phyloP scores from a whole-genome alignment of 2,888 invertebrate species.

The Papilio gigon region DNA sequence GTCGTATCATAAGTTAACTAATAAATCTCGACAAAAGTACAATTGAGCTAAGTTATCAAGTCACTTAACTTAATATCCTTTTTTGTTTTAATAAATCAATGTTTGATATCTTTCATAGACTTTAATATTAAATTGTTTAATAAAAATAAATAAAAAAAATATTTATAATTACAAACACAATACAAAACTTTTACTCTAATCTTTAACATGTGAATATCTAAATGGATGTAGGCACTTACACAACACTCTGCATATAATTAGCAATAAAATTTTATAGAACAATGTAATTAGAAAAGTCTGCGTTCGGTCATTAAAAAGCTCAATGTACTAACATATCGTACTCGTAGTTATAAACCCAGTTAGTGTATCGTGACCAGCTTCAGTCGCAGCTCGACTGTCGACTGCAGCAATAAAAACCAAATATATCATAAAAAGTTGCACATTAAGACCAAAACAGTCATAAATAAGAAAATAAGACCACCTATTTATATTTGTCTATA shows the following conservation, averaged over 20 bases:
- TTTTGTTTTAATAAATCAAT: too few species aligned
- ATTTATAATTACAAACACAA: neutral
- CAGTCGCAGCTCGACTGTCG: slow-evolving; percentile 57
- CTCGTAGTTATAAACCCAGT: slow-evolving; percentile 67
- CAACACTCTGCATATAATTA: neutral
- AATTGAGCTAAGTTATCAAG: too few species aligned
- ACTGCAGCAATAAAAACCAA: slow-evolving; percentile 67
- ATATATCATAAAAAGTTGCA: slow-evolving; percentile 79
- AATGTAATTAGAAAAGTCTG: slow-evolving; percentile 21
- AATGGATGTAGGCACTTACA: neutral
- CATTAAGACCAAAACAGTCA: slow-evolving; percentile 74
- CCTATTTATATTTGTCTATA: slow-evolving; percentile 72
- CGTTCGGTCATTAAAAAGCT: slow-evolving; percentile 45
- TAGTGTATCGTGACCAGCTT: slow-evolving; percentile 54
- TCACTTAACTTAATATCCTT: too few species aligned
- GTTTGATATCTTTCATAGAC: too few species aligned
- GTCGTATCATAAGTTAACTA: neutral
- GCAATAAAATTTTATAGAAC: slow-evolving; percentile 20
- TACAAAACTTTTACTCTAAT: neutral
- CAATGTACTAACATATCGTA: slow-evolving; percentile 60
- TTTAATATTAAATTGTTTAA: too few species aligned
- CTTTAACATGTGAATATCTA: neutral
- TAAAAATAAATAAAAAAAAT: too few species aligned
- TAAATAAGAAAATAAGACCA: slow-evolving; percentile 78
- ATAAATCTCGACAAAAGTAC: too few species aligned